A percentile compares a stretch with the other conserved stretches of the same genome.
Evolutionary conservation across 2,797 vertebrate species (phyloP).

Genomic region (Otolemur crassicaudatus): DNA sequence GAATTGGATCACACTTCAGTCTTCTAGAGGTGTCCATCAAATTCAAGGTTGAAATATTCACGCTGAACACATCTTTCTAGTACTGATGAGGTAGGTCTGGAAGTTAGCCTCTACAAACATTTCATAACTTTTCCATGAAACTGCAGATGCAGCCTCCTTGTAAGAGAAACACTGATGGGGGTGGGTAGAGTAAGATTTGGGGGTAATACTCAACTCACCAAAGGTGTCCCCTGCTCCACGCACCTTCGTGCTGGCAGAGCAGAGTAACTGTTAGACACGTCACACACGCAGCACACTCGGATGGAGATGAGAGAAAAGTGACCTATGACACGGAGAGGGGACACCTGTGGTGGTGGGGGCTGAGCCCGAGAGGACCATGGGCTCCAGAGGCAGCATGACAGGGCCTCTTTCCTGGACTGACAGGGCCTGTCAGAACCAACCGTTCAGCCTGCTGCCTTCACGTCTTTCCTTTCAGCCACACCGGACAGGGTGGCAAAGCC

Average conservation of each 20-base stretch:
- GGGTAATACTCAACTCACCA: not conserved
- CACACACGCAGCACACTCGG: not conserved
- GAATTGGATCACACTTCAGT: not conserved
- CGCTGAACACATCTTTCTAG: not conserved
- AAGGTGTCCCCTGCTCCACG: not conserved
- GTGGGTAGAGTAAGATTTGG: not conserved
- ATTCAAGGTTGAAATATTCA: not conserved
- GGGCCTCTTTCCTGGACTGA: not conserved
- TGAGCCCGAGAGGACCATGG: not conserved
- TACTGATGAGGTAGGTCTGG: not conserved
- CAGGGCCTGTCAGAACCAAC: not conserved
- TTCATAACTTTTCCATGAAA: not conserved
- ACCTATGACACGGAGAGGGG: not conserved
- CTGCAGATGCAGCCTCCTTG: not conserved
- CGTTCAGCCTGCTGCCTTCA: not conserved
- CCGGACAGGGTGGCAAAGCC: not conserved
- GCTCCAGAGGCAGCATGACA: not conserved
- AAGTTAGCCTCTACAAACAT: not conserved
- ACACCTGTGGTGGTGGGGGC: not conserved
- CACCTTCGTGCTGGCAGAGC: not conserved
- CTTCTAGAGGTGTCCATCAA: not conserved
- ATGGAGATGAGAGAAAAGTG: not conserved
- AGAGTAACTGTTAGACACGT: not conserved
- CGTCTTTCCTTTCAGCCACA: not conserved
- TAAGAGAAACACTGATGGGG: not conserved